A percentile compares a stretch with the other conserved stretches of the same genome.
These are phyloP conservation scores for Panzeria rudis DNA, from an alignment of 2,888 invertebrate genomes.

Conservation along the genomic window DNA sequence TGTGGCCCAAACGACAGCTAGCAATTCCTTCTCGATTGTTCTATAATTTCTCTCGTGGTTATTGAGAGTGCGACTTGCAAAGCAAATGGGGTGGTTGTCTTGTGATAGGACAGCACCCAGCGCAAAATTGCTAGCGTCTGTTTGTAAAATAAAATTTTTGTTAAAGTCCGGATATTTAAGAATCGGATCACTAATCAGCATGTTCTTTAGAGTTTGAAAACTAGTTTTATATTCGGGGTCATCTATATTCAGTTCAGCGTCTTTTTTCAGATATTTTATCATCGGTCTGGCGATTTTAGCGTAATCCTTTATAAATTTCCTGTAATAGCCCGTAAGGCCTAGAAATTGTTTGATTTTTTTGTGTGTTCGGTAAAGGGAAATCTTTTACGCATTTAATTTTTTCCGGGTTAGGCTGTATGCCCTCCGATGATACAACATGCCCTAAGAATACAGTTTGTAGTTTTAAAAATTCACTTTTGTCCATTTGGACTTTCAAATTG, in stretches of 20 bases:
- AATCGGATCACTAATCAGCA: constrained; percentile 35
- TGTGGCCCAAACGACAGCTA: too few species aligned
- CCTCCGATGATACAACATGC: too few species aligned
- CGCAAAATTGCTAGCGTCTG: too few species aligned
- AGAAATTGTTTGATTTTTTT: constrained; percentile 23
- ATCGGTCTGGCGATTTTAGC: constrained; percentile 43
- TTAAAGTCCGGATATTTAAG: constrained; percentile 58
- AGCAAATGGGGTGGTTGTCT: not conserved
- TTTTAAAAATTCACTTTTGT: constrained; percentile 25
- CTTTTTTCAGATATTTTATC: constrained; percentile 29
- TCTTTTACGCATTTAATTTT: constrained; percentile 11
- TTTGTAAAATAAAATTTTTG: constrained; percentile 5
- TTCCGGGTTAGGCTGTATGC: constrained; percentile 9
- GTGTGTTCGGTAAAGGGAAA: constrained; percentile 27
- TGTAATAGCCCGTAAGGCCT: not conserved
- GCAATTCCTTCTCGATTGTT: too few species aligned
- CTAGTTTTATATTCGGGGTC: too few species aligned
- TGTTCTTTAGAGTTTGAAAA: constrained; percentile 58
- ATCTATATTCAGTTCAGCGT: not conserved
- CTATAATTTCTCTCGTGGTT: too few species aligned
- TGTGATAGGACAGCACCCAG: too few species aligned
- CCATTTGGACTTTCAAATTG: constrained; percentile 56
- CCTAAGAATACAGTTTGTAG: too few species aligned
- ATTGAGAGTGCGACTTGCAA: too few species aligned
- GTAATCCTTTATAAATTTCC: too few species aligned